Evolutionary conservation across 1,140 invertebrate species (phyloP).

Genomic region (Odontomachus brunneus): DNA sequence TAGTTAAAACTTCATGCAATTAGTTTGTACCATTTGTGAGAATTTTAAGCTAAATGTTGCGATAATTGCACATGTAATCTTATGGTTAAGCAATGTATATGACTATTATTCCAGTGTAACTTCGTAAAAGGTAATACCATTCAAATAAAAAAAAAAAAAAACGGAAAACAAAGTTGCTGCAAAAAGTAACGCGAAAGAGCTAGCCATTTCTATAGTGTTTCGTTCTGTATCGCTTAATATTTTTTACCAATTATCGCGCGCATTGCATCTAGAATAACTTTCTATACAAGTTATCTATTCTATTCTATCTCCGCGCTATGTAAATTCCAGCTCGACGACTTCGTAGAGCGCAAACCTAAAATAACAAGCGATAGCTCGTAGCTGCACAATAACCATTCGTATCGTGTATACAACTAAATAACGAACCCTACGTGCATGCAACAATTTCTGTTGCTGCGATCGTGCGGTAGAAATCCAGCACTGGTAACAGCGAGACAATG

Average conservation of each 20-base stretch:
- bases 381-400: not conserved
- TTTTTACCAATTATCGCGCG: too few relatives aligned
- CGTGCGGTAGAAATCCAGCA: not conserved
- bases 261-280: too few relatives aligned
- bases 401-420: not conserved
- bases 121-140: too few relatives aligned
- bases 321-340: not conserved
- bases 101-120: too few relatives aligned
- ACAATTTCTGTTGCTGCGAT: not conserved
- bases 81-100: too few relatives aligned
- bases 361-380: not conserved
- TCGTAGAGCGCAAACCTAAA: not conserved
- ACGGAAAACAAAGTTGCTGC: too few relatives aligned
- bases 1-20: too few relatives aligned
- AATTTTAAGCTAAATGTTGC: too few relatives aligned
- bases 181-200: not conserved
- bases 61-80: too few relatives aligned
- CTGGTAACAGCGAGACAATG: not conserved
- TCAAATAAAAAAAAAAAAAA: too few relatives aligned
- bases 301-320: not conserved
- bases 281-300: too few relatives aligned
- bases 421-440: not conserved
- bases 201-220: not conserved
- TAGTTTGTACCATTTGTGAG: too few relatives aligned
- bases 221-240: not conserved